Evolutionary conservation across 2,797 vertebrate species (phyloP), one percentile per base, ranked within the genome.

Genomic region (Clarias platycephalus): DNA sequence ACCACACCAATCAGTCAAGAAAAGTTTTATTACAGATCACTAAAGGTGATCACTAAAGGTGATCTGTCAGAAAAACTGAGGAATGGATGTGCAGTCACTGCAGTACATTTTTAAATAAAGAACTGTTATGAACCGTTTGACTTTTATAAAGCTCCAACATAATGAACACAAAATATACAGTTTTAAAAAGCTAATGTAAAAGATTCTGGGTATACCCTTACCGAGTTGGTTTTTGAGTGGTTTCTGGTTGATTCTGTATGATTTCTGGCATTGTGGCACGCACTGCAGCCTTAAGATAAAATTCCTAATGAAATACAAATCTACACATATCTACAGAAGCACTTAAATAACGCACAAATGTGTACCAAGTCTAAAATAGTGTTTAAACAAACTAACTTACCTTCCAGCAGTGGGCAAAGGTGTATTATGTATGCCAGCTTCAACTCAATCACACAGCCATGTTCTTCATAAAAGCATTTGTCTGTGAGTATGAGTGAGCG

Each of bases 211-310:
- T 31, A 53, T 28, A 53, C 22, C 26, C 60, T 92, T 94, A 99
- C 98, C 97, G 95, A 86, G 94, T 94, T 74, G 96, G 96, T 92
- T 96, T 97, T 90, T 96, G 96, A 84, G 94, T 95, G 89, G 96
- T 53, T 66, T 80, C 94, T 90, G 95, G 95, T 91, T 96, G 96
- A 91, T 95, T 97, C 92, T 98, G 97, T 85, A 97, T 98, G 96
- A 99, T 98, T 95, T 99, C 98, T 94, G 98, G 97, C 98, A 99
- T 99, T 92, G 93, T 96, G 94, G 93, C 88, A 80, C 85, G 92
- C 90, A 94, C 88, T 93, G 94, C 88, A 92, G 93, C 93, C 96
- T 96, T 88, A 83, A 84, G 9, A 62, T 5, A 28, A 79, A 53
- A 0, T 6, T 9, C 58, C 77, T 28, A 58, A 82, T 44, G 60